Evolutionary conservation across 1,140 invertebrate species (phyloP), one percentile per base, ranked within the genome.

Genomic region (Pachypsylla venusta): DNA sequence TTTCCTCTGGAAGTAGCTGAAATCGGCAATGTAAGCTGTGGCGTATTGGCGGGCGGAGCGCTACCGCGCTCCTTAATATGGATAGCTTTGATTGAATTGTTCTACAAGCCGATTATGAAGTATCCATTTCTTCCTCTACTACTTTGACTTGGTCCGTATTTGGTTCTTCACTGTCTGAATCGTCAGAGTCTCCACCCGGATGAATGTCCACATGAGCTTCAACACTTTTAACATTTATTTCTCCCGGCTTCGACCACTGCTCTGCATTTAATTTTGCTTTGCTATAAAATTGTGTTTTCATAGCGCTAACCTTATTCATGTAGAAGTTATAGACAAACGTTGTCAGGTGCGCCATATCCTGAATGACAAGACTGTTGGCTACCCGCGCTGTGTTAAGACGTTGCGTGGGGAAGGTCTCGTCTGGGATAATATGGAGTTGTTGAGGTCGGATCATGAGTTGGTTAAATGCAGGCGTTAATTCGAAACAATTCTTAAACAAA

Each of bases 401-500:
- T 35, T 76, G 71, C 0, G 83, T 77, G 1, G 89, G 89, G 73
- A 84, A 92, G 2, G 70, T 74, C 72, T 98, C 93, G 55, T 81
- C 75, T 20, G 87, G 83, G 20, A 85, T 71, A 2, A 96, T 68
- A 64, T 87, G 80, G 16, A 96, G 71, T 60, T 87, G 79, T 19
- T 84, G 71, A 0, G 93, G 89, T 39, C 89, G 76, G 57, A 73
- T 69, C 71, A 72, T 76, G 30, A 83, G 69, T 71, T 92, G 82
- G 70, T 93, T 85, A 67, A 99, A 98, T 0, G 93, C 90, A 16
- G 93, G 91, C 19, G 87, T 88, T 2, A 99, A 74, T 74, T 99
- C 97, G 67, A 93, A 93, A 70, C 96, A 99, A 71, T 97, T 96
- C 65, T 87, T 81, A 74, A 99, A 99, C 2, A 99, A 75, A 16